Evolutionary conservation across 2,888 invertebrate species (phyloP).

Genomic region (Trachelus tabidus): DNA sequence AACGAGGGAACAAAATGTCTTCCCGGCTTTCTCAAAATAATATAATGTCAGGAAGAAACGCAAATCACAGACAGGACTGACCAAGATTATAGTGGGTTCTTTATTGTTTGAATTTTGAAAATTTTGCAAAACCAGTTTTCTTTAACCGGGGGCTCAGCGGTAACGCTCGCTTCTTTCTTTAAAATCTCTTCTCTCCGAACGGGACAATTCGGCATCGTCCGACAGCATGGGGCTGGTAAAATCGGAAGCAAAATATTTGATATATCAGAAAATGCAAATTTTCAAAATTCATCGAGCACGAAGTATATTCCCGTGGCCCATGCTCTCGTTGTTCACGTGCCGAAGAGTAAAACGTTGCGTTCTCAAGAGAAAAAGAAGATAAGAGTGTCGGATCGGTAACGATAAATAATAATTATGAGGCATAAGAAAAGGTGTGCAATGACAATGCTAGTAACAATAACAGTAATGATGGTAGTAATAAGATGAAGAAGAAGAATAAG

Average conservation of each 20-base stretch:
- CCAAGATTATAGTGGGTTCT: slow-evolving; percentile 46
- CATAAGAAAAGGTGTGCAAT: not conserved
- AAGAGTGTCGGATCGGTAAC: no score
- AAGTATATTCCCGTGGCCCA: not conserved
- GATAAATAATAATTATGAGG: no score
- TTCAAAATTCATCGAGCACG: not conserved
- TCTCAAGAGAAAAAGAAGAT: not conserved
- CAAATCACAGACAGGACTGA: slow-evolving; percentile 48
- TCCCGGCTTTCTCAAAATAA: not conserved
- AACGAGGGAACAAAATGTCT: not conserved
- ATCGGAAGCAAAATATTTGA: no score
- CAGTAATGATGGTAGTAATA: not conserved
- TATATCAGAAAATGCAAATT: not conserved
- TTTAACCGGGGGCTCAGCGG: no score
- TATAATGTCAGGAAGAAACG: not conserved
- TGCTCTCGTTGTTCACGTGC: not conserved
- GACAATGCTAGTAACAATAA: not conserved
- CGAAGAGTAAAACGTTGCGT: not conserved
- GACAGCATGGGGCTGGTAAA: no score
- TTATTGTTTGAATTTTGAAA: not conserved
- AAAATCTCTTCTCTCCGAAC: no score
- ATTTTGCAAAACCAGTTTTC: no score
- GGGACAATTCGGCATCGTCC: no score
- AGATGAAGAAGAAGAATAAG: slow-evolving; percentile 12
- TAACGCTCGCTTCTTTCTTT: no score